Evolutionary conservation across 2,797 vertebrate genomes (phyloP), one percentile per base, ranked within the genome.

Genomic region (Danionella dracula): DNA sequence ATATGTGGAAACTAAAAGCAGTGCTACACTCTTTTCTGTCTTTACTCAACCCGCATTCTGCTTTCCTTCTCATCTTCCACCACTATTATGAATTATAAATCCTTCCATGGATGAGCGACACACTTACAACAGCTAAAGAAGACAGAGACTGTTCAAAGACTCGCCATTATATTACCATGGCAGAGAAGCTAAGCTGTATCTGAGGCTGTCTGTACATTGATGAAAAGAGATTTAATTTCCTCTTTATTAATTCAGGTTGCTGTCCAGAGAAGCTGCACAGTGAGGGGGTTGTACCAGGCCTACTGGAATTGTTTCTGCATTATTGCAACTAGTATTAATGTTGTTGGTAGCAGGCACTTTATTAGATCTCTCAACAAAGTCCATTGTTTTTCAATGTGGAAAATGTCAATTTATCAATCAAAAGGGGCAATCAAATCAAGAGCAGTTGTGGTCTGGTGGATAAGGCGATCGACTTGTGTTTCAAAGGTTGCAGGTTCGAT

Each of bases 31-130:
- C 38, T 45, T 42, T 50, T 58, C 19, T 65, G 15, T 40, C 17
- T 50, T 55, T 61, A 59, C 59, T 68, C 19, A 32, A 51, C 13
- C n/a, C n/a, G 20, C 40, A 55, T 57, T 37, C 59, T 20, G 11
- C 61, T 71, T 74, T 80, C 63, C 45, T 37, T 58, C 76, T 77
- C 78, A 78, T 19, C 60, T 80, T 75, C 75, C 76, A 81, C 79
- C 82, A 84, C 85, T 87, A 85, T 84, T 83, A 81, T 88, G 86
- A 85, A 89, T 87, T 88, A 88, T 85, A 83, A 83, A 88, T 85
- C 80, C 42, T 73, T 78, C 65, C 75, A 76, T 55, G 75, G 78
- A 85, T 82, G 84, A 83, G 46, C 71, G 5, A 71, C 78, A 45
- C 6, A 68, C 68, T 74, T 75, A 23, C 45, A 46, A n/a, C 40